phyloP scores from a whole-genome alignment of 2,888 invertebrate species.

The Phaonia tiefii region DNA sequence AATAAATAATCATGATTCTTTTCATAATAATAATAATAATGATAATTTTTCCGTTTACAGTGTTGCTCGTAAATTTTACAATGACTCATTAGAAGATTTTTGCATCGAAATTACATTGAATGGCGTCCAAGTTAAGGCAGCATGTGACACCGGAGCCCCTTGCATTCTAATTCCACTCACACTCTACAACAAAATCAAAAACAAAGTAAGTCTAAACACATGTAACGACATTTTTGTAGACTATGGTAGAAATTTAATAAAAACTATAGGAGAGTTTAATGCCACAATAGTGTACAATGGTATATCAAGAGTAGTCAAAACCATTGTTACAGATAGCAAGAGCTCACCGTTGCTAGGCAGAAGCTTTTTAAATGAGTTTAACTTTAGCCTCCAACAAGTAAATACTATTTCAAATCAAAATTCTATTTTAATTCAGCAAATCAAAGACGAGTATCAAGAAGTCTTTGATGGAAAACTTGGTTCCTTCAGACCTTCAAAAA shows the following conservation, averaged over 20 bases:
- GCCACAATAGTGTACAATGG: too few species aligned
- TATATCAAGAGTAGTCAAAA: too few species aligned
- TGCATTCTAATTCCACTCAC: conserved; percentile 43
- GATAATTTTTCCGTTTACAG: conserved; percentile 46
- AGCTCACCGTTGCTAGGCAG: too few species aligned
- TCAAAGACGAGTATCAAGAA: conserved; percentile 45
- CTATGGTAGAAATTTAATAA: too few species aligned
- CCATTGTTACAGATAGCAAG: too few species aligned
- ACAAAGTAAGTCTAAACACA: conserved; percentile 25
- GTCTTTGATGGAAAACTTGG: conserved; percentile 46
- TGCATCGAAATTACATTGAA: conserved; percentile 38
- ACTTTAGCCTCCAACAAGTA: conserved; percentile 51
- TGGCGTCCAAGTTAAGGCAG: conserved; percentile 38
- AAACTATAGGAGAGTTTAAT: too few species aligned
- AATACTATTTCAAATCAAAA: conserved; percentile 16
- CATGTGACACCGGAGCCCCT: conserved; percentile 52
- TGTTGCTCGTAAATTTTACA: conserved; percentile 3
- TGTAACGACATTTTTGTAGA: too few species aligned
- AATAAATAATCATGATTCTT: too few species aligned
- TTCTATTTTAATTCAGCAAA: conserved; percentile 12
- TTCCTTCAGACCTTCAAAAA: conserved; percentile 16
- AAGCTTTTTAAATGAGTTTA: conserved; percentile 35
- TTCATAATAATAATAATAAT: conserved; percentile 19
- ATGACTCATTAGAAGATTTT: too few species aligned
- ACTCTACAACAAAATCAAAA: conserved; percentile 29